Conservation (phyloP, 2,888 invertebrate genomes). For the Amiota mariae region DNA sequence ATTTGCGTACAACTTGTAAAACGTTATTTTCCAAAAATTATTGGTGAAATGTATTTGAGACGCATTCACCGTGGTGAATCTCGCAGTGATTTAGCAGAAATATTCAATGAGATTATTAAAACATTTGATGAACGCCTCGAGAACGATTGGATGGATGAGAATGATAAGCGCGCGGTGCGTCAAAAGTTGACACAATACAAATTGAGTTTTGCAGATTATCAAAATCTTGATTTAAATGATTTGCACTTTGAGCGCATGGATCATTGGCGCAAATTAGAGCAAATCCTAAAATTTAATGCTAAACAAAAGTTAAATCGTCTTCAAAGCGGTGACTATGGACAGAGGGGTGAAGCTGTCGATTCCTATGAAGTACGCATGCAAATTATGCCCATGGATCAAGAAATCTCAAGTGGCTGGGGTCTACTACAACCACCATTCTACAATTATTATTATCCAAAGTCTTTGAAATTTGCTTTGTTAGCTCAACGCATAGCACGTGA, state of each 20-base stretch:
- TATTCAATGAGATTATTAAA: slow-evolving; percentile 56
- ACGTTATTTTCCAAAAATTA: slow-evolving; percentile 61
- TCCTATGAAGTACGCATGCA: slow-evolving; percentile 56
- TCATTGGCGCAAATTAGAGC: slow-evolving; percentile 61
- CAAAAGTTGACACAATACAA: slow-evolving; percentile 54
- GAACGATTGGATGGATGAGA: slow-evolving; percentile 63
- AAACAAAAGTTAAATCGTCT: slow-evolving; percentile 51
- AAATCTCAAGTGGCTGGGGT: slow-evolving; percentile 61
- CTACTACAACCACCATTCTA: slow-evolving; percentile 67
- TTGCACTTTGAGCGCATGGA: slow-evolving; percentile 51
- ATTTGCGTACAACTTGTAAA: slow-evolving; percentile 56
- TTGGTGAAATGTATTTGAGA: slow-evolving; percentile 65
- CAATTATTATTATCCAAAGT: slow-evolving; percentile 57
- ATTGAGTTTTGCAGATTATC: slow-evolving; percentile 56
- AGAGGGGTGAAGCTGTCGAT: slow-evolving; percentile 45
- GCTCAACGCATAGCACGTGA: slow-evolving; percentile 61
- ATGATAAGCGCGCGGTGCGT: slow-evolving; percentile 55
- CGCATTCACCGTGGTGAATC: slow-evolving; percentile 49
- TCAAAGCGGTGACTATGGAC: slow-evolving; percentile 47
- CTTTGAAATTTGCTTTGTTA: slow-evolving; percentile 60
- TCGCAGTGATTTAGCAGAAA: slow-evolving; percentile 52
- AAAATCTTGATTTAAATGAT: slow-evolving; percentile 47
- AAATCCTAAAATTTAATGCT: slow-evolving; percentile 52
- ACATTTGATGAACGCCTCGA: slow-evolving; percentile 54
- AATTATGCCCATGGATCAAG: slow-evolving; percentile 50